Conservation (phyloP, 23 tunicate genomes). For the Diplosoma virens region DNA sequence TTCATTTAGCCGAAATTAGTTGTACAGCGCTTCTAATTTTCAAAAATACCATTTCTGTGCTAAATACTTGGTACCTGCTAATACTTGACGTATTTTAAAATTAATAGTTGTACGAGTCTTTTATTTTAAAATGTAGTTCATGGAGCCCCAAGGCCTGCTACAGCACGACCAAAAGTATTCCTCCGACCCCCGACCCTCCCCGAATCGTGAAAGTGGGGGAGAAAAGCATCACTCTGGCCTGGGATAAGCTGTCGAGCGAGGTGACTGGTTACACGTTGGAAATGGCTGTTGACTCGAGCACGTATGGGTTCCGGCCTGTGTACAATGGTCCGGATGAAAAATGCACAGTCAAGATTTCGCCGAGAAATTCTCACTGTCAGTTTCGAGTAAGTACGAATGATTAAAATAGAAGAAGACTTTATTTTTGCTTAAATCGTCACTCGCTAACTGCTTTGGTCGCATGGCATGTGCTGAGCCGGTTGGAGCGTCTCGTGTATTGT, state of each 20-base stretch:
- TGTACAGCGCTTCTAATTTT: no score
- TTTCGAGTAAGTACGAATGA: constrained; percentile 66
- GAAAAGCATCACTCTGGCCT: constrained; percentile 31
- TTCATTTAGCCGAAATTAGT: no score
- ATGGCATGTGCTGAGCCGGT: no score
- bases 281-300: constrained; percentile 42
- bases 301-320: constrained; percentile 54
- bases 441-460: no score
- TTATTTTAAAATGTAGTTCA: no score
- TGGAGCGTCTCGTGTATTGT: no score
- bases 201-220: constrained; percentile 33
- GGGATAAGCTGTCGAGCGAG: constrained; percentile 28
- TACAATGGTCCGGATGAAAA: constrained; percentile 50
- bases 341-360: constrained; percentile 24
- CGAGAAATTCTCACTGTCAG: constrained; percentile 36
- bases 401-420: no score
- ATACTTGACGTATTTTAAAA: no score
- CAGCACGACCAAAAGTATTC: constrained; percentile 39
- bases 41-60: no score
- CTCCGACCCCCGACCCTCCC: constrained; percentile 56
- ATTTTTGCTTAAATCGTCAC: no score
- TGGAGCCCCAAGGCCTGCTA: constrained; percentile 68
- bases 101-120: no score
- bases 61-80: no score
- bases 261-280: constrained; percentile 47